Conservation (phyloP, 1,140 invertebrate genomes). For the Platorchestia sp. region DNA sequence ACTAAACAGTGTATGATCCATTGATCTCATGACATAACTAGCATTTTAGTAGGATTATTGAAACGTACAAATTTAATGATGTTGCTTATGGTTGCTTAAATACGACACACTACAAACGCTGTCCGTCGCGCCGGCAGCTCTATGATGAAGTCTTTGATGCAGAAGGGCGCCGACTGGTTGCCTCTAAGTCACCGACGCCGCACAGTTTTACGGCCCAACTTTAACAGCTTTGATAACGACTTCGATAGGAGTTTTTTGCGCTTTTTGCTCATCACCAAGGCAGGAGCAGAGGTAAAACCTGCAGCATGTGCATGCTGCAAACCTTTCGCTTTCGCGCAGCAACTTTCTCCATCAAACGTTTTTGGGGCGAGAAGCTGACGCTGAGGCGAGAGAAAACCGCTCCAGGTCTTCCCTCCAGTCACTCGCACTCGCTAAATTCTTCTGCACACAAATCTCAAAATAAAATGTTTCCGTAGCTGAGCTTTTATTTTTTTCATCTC, state of each 20-base stretch:
- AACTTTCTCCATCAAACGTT: not conserved
- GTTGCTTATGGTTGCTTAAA: not conserved
- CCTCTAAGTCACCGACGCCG: not conserved
- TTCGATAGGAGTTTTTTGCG: slow-evolving; percentile 48
- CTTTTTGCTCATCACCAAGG: slow-evolving; percentile 41
- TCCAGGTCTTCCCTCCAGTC: not conserved
- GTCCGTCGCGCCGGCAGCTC: not conserved
- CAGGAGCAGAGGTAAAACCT: not conserved
- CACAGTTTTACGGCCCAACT: slow-evolving; percentile 45
- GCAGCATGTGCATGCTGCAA: not conserved
- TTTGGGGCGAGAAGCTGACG: not conserved
- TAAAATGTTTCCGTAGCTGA: not conserved
- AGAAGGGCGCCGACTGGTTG: not conserved
- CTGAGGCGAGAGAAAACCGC: not conserved
- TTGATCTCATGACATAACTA: not conserved
- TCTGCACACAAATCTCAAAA: not conserved
- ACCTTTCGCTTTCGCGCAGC: not conserved
- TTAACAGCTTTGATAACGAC: slow-evolving; percentile 54
- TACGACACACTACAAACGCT: not conserved
- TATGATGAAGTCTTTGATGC: slow-evolving; percentile 15
- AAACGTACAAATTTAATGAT: too few species aligned
- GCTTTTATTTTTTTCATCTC: not conserved
- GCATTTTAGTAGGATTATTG: too few species aligned
- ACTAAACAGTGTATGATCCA: not conserved
- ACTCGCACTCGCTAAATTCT: not conserved